These are phyloP conservation scores for Ctenochaetus hawaiiensis DNA, from an alignment of 2,797 vertebrate species.

Conservation along the genomic window DNA sequence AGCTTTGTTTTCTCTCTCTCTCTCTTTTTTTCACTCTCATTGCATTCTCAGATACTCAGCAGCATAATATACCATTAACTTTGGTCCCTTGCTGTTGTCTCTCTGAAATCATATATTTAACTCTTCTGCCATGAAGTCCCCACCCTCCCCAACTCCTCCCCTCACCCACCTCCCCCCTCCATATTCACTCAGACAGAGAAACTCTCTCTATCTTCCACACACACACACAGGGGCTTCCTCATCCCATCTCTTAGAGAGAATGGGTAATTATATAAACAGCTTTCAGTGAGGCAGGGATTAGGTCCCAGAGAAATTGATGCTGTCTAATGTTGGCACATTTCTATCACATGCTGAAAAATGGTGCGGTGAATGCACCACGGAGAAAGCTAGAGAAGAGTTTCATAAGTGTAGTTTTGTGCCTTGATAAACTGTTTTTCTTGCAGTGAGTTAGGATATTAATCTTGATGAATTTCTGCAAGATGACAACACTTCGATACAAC, in stretches of 20 bases:
- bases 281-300: constrained; percentile 72
- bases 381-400: constrained; percentile 21
- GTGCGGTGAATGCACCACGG: constrained; percentile 34
- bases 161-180: neutral
- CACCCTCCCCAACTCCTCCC: constrained; percentile 14
- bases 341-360: constrained; percentile 63
- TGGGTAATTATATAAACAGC: constrained; percentile 82
- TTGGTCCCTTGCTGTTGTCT: constrained; percentile 60
- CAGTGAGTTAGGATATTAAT: neutral
- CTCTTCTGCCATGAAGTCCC: constrained; percentile 51
- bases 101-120: constrained; percentile 64
- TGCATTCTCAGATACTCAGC: constrained; percentile 64
- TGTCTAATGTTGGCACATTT: constrained; percentile 68
- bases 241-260: constrained; percentile 73
- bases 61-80: constrained; percentile 75
- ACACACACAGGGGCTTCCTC: constrained; percentile 33
- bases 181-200: neutral
- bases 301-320: constrained; percentile 67
- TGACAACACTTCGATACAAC: neutral
- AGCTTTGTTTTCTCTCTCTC: constrained; percentile 63
- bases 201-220: constrained; percentile 5
- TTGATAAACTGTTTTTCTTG: neutral
- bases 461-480: neutral
- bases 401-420: neutral
- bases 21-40: constrained; percentile 36